Conservation (phyloP, 2,888 invertebrate genomes). For the Drosophila aldrichi region DNA sequence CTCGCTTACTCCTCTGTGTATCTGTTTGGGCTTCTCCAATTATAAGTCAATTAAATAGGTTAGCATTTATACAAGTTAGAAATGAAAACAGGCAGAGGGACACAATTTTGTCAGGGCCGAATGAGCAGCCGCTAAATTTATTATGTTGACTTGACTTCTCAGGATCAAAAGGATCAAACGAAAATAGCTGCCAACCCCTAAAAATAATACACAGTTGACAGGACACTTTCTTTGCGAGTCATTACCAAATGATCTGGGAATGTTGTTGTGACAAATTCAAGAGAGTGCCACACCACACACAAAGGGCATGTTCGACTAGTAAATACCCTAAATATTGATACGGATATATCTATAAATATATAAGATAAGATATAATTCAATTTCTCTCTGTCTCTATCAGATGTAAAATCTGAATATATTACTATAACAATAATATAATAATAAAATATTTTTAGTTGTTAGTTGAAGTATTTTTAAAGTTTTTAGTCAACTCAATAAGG, state of each 20-base stretch:
- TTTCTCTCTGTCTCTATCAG: no score
- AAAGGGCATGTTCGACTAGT: neutral
- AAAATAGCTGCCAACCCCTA: slow-evolving; percentile 23
- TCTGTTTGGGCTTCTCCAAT: slow-evolving; percentile 70
- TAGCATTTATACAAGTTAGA: slow-evolving; percentile 73
- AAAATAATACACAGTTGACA: slow-evolving; percentile 17
- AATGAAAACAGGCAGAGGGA: slow-evolving; percentile 66
- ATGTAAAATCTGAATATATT: no score
- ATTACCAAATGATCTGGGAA: slow-evolving; percentile 35
- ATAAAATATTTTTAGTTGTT: neutral
- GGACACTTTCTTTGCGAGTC: slow-evolving; percentile 37
- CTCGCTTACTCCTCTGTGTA: slow-evolving; percentile 2
- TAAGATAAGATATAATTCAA: no score
- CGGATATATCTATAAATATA: neutral
- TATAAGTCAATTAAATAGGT: slow-evolving; percentile 84
- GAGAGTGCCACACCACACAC: neutral
- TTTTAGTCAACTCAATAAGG: neutral
- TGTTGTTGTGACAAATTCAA: slow-evolving; percentile 10
- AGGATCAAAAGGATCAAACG: slow-evolving; percentile 37
- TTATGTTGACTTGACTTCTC: slow-evolving; percentile 57
- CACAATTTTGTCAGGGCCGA: slow-evolving; percentile 78
- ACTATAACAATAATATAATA: no score
- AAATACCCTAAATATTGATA: neutral
- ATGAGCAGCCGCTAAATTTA: slow-evolving; percentile 72
- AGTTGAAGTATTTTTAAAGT: neutral